These are phyloP conservation scores for Pseudorasbora parva DNA, from an alignment of 2,113 vertebrate species.

Conservation along the genomic window DNA sequence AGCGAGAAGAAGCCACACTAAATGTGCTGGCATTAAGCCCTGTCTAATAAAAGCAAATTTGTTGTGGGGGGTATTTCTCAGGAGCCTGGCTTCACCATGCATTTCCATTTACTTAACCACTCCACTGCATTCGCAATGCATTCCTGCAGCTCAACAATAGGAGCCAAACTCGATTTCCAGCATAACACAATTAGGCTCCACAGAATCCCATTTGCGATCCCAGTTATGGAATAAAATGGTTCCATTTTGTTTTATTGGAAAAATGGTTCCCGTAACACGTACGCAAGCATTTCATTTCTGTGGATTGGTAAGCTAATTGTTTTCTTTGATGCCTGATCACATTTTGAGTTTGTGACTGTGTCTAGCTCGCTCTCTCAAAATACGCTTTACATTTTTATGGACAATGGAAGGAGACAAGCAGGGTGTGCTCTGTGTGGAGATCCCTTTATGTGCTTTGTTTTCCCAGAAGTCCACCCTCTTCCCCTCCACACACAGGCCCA, in stretches of 20 bases:
- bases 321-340: background rate
- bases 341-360: background rate
- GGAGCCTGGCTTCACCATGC: constrained; percentile 34
- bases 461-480: constrained; percentile 27
- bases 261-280: background rate
- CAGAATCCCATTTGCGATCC: constrained; percentile 71
- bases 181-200: constrained; percentile 61
- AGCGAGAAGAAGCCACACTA: background rate
- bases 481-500: constrained; percentile 23
- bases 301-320: background rate
- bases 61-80: background rate
- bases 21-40: constrained; percentile 63
- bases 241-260: background rate
- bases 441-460: constrained; percentile 49
- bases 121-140: constrained; percentile 75
- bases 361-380: background rate
- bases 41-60: constrained; percentile 65
- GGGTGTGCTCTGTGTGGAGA: constrained; percentile 8
- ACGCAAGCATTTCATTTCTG: background rate
- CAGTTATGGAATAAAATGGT: constrained; percentile 35
- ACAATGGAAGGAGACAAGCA: constrained; percentile 31
- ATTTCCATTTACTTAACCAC: constrained; percentile 66
- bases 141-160: constrained; percentile 71
- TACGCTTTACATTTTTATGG: background rate
- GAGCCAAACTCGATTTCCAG: constrained; percentile 74